Base-by-base conservation (phyloP, 2,888 invertebrate genomes). In the Pachliopta kotzebuea region DNA sequence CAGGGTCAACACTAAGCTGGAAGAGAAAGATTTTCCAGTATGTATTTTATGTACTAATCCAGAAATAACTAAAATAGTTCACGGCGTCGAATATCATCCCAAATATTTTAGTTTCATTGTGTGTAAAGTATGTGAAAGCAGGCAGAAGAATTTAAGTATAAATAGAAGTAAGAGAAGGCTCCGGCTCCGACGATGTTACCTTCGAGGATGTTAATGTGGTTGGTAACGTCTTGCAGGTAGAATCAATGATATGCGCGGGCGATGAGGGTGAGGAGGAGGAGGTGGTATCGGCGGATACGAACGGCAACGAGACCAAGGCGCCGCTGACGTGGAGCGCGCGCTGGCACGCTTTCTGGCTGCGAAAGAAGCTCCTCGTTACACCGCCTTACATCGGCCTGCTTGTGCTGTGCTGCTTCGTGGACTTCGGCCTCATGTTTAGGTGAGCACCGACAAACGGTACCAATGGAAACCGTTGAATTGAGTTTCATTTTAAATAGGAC, bases 351-450 rank as follows among this genome's bases (percentile, higher is more conserved):
- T 90, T 91, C 79, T 91, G 90, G 90, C 73, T 79, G 18, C 73
- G 91, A 7, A 91, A 91, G 84, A 91, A 88, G 81, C 85, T 85
- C 81, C 80, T 94, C 8, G 89, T 92, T 67, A 86, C 85, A 6
- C 92, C 90, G 8, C 93, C 93, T 0, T 93, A 93, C 71, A 84
- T 93, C 21, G 92, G 92, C 0, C 80, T 93, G 31, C 80, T 94
- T 20, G 82, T 85, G 18, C 80, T 94, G 7, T 92, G 93, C 71
- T 92, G 93, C 74, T 93, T 93, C 67, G 93, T 93, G 0, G 94
- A 94, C 75, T 94, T 94, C 72, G 93, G 94, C 14, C 82, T 94
- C 29, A 94, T 94, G 93, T 93, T 93, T 71, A 93, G 93, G 93
- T 93, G 24, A 37, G 14, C 11, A 37, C 37, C 37, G 14, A 37